Evolutionary conservation across 2,888 invertebrate genomes (phyloP), one percentile per base, ranked within the genome.

Genomic region (Metacarcinus magister): DNA sequence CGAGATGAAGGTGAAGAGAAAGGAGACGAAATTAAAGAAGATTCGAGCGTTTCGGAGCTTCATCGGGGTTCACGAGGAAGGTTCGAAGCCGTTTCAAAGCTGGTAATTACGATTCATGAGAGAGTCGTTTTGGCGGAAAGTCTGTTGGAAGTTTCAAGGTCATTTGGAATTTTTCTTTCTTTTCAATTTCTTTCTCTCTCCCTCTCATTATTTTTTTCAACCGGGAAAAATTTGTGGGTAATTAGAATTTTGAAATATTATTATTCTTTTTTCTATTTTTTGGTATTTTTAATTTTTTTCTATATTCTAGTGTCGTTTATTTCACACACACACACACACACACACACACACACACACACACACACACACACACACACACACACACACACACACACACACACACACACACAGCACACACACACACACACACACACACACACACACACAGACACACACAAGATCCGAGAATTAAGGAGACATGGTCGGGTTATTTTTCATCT

Each of bases 371-470:
- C 28, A 75, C 28, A 75, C 28, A 75, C 75, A 75, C 75, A 75
- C 75, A 75, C 75, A 75, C 75, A 75, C 28, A 75, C 75, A 75
- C 28, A 75, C 75, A 75, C n/a, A 75, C 75, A n/a, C 28, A 75
- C 75, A 75, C 28, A 75, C 75, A 75, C n/a, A n/a, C n/a, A n/a
- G n/a, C n/a, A n/a, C n/a, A n/a, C n/a, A n/a, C n/a, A n/a, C n/a
- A n/a, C n/a, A n/a, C 19, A 67, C 67, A 67, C 67, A 23, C 75
- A 75, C 75, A 75, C 75, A 75, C 75, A 28, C 75, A 75, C 75
- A 75, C 75, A 75, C 75, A 75, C 60, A 60, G 13, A 60, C 60
- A 60, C 60, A 60, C 60, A 75, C 28, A 75, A 23, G 28, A 28
- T 75, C 28, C 2, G 75, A 28, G 28, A 28, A 28, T 75, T 28